A percentile compares a stretch with the other conserved stretches of the same genome.
Conservation (phyloP, 2,797 vertebrate species). For the Eurystomus glaucurus region DNA sequence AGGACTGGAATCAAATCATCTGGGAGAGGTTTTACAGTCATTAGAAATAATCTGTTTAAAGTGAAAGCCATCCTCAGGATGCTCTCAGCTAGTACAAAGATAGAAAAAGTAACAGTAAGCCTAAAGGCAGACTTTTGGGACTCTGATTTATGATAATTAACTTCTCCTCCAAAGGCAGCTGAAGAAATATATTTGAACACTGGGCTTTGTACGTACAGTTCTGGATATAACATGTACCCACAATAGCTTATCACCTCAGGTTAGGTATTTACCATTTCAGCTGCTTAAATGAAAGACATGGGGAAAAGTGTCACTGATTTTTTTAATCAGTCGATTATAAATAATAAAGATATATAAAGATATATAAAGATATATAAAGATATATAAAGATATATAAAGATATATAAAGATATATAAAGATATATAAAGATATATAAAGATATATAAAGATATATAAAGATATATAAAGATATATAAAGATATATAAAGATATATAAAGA, state of each 20-base stretch:
- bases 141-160: not conserved
- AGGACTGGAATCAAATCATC: not conserved
- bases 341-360: no score
- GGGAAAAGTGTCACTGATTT: not conserved
- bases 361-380: no score
- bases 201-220: not conserved
- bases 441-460: no score
- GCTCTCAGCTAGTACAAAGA: not conserved
- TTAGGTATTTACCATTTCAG: not conserved
- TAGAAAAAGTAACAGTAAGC: not conserved
- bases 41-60: not conserved
- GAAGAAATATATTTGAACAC: not conserved
- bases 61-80: not conserved
- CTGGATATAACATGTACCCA: not conserved
- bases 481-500: no score
- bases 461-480: no score
- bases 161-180: not conserved
- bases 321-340: not conserved
- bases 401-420: no score
- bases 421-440: no score
- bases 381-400: no score
- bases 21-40: not conserved
- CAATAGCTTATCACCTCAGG: not conserved
- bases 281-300: not conserved
- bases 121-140: not conserved